A percentile compares a stretch with the other conserved stretches of the same genome.
Evolutionary conservation across 1,140 invertebrate genomes (phyloP).

Genomic region (Chionoecetes opilio): DNA sequence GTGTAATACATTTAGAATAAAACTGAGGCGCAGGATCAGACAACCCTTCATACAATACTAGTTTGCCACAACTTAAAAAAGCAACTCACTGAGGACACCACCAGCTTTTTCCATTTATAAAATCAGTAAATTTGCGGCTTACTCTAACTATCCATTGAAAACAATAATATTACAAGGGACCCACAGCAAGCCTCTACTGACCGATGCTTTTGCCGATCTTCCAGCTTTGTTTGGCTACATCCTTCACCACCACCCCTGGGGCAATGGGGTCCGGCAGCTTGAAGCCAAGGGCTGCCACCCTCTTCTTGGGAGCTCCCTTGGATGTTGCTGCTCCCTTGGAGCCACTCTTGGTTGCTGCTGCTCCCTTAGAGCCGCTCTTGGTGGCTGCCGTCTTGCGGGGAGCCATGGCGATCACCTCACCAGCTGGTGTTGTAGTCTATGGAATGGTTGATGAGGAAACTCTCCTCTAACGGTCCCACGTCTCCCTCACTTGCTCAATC

Average conservation of each 20-base stretch:
- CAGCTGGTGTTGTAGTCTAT: not conserved
- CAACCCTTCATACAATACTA: too few relatives aligned
- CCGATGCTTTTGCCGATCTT: slow-evolving; percentile 93
- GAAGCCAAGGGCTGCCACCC: slow-evolving; percentile 83
- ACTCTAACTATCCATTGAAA: too few relatives aligned
- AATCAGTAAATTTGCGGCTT: too few relatives aligned
- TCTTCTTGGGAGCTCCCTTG: slow-evolving; percentile 76
- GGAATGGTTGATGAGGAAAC: not conserved
- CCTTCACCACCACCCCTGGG: slow-evolving; percentile 90
- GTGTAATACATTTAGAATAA: too few relatives aligned
- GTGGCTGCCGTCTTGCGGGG: slow-evolving; percentile 73
- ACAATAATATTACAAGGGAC: too few relatives aligned
- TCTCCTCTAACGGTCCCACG: slow-evolving; percentile 61
- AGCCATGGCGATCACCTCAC: slow-evolving; percentile 67
- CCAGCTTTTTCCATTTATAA: too few relatives aligned
- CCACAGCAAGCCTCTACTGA: too few relatives aligned
- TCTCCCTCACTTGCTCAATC: slow-evolving; percentile 76
- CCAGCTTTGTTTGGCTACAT: slow-evolving; percentile 93
- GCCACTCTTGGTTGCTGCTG: slow-evolving; percentile 70
- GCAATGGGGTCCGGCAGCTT: slow-evolving; percentile 88
- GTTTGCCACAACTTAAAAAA: too few relatives aligned
- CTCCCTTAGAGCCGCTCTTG: slow-evolving; percentile 74
- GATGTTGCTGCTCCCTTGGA: slow-evolving; percentile 68
- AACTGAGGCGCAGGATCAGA: too few relatives aligned
- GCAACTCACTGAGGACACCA: too few relatives aligned